Conservation (phyloP, 2,797 vertebrate species). For the Channa striata region DNA sequence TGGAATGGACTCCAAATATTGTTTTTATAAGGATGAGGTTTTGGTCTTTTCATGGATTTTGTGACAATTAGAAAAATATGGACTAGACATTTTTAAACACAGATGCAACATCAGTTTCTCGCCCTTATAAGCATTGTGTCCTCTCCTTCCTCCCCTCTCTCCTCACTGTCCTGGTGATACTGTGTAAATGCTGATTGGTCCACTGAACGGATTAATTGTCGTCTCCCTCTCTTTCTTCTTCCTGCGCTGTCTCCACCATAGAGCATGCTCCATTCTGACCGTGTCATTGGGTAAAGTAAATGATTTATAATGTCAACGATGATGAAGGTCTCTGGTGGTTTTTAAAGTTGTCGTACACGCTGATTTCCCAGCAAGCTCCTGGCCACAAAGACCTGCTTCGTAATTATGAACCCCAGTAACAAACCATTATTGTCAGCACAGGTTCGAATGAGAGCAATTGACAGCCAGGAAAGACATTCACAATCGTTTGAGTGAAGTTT, state of each 20-base stretch:
- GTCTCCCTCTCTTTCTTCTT: constrained; percentile 79
- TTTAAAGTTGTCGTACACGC: constrained; percentile 86
- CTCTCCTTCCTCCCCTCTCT: constrained; percentile 44
- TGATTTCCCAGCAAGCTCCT: constrained; percentile 46
- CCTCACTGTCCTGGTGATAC: constrained; percentile 30
- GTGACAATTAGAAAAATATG: neutral
- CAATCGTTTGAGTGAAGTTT: no score
- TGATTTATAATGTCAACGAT: constrained; percentile 82
- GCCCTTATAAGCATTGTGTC: constrained; percentile 11
- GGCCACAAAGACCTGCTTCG: neutral
- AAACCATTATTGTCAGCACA: neutral
- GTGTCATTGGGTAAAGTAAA: constrained; percentile 95
- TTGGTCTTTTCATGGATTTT: neutral
- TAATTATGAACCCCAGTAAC: neutral
- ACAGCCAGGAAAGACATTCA: no score
- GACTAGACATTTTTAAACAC: neutral
- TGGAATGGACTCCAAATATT: no score
- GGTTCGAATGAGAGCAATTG: no score
- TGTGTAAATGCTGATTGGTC: constrained; percentile 57
- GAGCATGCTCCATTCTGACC: constrained; percentile 99
- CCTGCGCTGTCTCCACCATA: constrained; percentile 91
- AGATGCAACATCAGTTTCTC: constrained; percentile 28
- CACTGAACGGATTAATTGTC: constrained; percentile 76
- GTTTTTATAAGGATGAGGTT: neutral
- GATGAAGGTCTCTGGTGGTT: constrained; percentile 82